phyloP scores from a whole-genome alignment of 2,113 vertebrate genomes.

The Chaetodon auriga region DNA sequence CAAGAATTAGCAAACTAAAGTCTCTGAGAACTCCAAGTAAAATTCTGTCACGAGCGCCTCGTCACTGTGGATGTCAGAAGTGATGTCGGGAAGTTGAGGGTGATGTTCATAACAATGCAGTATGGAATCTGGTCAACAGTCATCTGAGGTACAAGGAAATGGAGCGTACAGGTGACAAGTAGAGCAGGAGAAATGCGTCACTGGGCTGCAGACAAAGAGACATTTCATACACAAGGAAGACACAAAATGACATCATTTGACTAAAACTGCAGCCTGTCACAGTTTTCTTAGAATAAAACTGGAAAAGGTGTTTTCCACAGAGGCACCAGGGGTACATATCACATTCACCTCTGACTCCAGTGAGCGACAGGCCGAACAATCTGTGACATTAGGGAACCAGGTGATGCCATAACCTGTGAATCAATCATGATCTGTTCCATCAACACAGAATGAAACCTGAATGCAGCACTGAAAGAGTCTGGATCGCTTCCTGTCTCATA shows the following conservation, averaged over 20 bases:
- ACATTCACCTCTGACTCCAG: neutral
- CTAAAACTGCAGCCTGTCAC: neutral
- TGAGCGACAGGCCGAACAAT: neutral
- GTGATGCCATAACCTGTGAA: neutral
- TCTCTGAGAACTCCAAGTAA: neutral
- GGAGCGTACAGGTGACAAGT: slow-evolving; percentile 22
- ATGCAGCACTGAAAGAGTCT: neutral
- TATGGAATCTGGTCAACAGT: neutral
- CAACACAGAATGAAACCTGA: neutral
- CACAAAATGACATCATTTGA: neutral
- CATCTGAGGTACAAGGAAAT: slow-evolving; percentile 7
- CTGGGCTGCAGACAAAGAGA: slow-evolving; percentile 28
- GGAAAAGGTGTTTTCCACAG: neutral
- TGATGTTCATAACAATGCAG: neutral
- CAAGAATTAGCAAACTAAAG: neutral
- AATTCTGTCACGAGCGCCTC: neutral
- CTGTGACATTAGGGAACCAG: neutral
- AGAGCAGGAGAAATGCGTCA: slow-evolving; percentile 39
- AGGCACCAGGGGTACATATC: neutral
- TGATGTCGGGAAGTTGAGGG: neutral
- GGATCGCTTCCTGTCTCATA: neutral
- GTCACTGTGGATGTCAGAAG: no score
- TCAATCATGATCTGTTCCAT: neutral
- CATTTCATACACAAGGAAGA: neutral
- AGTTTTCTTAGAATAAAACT: neutral